Base-by-base conservation (phyloP, 2,797 vertebrate species). In the Thripadectes ignobilis region DNA sequence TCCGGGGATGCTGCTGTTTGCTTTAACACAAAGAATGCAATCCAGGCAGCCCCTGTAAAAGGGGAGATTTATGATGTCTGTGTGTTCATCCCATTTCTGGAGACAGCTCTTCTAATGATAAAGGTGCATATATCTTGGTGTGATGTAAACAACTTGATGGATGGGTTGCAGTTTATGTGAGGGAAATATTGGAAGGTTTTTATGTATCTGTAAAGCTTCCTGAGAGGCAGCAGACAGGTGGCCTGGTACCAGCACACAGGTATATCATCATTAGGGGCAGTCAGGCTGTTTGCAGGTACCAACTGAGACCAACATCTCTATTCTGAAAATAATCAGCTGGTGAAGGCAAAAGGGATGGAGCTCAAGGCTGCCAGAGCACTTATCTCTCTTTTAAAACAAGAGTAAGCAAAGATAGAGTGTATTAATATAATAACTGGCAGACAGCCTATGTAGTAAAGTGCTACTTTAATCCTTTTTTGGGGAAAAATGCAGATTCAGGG, bases 71-170 rank as follows among this genome's bases (percentile, higher is more conserved):
- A 92, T 94, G 95, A 46, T 92, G 46, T 26, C 36, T 52, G n/a
- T 17, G 32, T 65, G 66, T 52, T 93, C 57, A 75, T 95, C 94
- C 84, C 74, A 66, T 92, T 96, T 87, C 94, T 93, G 69, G 65
- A 69, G 94, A 89, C 81, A 88, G 71, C 78, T 95, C 85, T 55
- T 85, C 41, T 95, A 57, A 89, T 96, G 88, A 95, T 96, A 95
- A 96, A 93, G 85, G 81, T 71, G 87, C 90, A 69, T 55, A 87
- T 81, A 61, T 94, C 79, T 92, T 29, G 15, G 49, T 59, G 81
- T 89, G 94, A 88, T 92, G 91, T 89, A 96, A 73, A 92, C 81
- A 96, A 89, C 85, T 89, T 96, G 94, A 95, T 95, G 93, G 83
- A 94, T 97, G 85, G 73, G 45, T n/a, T 91, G 20, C 79, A 38